Percentiles rank a stretch among this genome's conserved stretches.
Conservation (phyloP, 2,113 vertebrate genomes). For the Peromyscus leucopus region DNA sequence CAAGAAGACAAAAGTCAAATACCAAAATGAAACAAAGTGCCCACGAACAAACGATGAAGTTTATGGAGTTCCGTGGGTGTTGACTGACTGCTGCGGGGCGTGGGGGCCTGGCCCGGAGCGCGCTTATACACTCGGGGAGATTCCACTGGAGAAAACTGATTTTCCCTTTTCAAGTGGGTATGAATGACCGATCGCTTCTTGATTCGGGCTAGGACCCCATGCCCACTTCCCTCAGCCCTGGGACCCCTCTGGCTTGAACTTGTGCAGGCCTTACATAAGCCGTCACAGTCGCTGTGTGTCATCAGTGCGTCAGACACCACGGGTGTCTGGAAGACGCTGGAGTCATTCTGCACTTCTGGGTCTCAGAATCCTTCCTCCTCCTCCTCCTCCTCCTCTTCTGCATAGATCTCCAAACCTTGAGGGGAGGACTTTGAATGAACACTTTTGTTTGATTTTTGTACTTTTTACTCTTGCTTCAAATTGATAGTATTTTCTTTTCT, state of each 20-base stretch:
- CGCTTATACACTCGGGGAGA: too few relatives aligned
- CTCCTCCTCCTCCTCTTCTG: background rate
- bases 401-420: background rate
- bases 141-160: too few relatives aligned
- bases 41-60: background rate
- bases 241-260: background rate
- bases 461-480: background rate
- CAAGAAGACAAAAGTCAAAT: background rate
- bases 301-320: background rate
- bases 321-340: background rate
- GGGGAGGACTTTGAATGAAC: background rate
- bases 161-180: background rate
- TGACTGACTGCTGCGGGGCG: accelerated
- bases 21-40: background rate
- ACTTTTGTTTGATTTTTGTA: background rate
- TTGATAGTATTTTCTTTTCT: background rate
- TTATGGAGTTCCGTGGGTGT: background rate
- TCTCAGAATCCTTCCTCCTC: background rate
- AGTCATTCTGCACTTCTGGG: background rate
- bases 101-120: too few relatives aligned
- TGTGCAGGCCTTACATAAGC: accelerated
- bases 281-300: too few relatives aligned
- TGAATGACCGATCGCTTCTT: background rate
- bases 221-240: background rate
- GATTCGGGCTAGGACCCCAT: accelerated